Evolutionary conservation across 2,888 invertebrate genomes (phyloP).

Genomic region (Trachelus stipa): DNA sequence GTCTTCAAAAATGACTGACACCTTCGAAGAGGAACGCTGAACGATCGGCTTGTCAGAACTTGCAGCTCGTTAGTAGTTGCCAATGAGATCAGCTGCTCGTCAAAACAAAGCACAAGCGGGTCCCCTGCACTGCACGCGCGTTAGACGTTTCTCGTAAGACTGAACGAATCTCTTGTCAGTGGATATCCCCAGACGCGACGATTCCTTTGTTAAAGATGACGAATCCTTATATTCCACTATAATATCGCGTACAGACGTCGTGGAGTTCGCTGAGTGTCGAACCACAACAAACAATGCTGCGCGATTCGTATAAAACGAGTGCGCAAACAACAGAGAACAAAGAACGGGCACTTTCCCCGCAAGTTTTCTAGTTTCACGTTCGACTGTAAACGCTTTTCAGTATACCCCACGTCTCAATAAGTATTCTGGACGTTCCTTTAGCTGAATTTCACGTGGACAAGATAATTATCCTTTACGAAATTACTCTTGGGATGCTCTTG

Average conservation of each 20-base stretch:
- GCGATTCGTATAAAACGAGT: conserved; percentile 52
- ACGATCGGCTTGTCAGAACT: conserved; percentile 28
- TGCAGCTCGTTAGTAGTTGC: conserved; percentile 14
- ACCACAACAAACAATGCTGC: conserved; percentile 59
- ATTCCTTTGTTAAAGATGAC: background rate
- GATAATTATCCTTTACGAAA: background rate
- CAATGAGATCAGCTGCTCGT: conserved; percentile 55
- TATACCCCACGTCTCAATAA: background rate
- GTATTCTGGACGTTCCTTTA: background rate
- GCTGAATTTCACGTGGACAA: conserved; percentile 6
- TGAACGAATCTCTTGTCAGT: background rate
- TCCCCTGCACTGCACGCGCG: background rate
- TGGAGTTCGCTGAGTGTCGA: background rate
- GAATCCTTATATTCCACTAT: background rate
- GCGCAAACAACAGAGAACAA: conserved; percentile 55
- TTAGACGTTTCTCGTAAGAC: background rate
- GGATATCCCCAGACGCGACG: background rate
- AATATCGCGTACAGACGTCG: background rate
- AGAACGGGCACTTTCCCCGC: conserved; percentile 44
- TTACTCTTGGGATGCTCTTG: conserved; percentile 21
- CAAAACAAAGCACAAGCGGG: conserved; percentile 53
- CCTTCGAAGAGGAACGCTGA: conserved; percentile 2
- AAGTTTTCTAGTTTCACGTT: conserved; percentile 22
- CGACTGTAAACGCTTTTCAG: background rate
- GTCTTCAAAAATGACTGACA: background rate